These are phyloP conservation scores for Beris chalybata DNA, from an alignment of 2,888 invertebrate genomes.

Conservation along the genomic window DNA sequence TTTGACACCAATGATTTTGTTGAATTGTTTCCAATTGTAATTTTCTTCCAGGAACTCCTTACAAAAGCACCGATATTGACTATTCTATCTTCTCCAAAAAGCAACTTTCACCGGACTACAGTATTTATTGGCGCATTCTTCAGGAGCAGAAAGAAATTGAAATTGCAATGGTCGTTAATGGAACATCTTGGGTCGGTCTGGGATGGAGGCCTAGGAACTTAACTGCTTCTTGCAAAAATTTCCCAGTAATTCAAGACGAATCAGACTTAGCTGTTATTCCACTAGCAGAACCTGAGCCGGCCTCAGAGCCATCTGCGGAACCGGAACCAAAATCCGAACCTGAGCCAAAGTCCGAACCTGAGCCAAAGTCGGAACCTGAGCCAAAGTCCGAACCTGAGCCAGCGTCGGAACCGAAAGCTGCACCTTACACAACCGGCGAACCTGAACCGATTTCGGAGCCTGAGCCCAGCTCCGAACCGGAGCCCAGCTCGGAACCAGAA, in stretches of 20 bases:
- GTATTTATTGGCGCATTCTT: conserved; percentile 82
- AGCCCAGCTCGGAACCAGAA: conserved; percentile 52
- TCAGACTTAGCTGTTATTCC: neutral
- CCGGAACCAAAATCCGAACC: conserved; percentile 53
- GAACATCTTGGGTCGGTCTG: conserved; percentile 80
- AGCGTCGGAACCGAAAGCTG: conserved; percentile 47
- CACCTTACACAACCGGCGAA: conserved; percentile 52
- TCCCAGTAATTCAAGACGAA: conserved; percentile 67
- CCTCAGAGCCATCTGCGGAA: conserved; percentile 56
- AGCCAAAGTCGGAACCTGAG: conserved; percentile 8
- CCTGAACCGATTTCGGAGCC: conserved; percentile 50
- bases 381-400: conserved; percentile 10
- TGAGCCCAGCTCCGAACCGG: conserved; percentile 49
- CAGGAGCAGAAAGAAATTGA: conserved; percentile 85
- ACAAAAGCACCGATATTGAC: conserved; percentile 74
- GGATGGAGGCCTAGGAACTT: conserved; percentile 88
- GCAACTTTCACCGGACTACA: conserved; percentile 73
- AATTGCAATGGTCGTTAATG: conserved; percentile 82
- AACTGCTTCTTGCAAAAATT: conserved; percentile 77
- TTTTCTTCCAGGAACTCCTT: conserved; percentile 66
- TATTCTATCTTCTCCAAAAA: conserved; percentile 69
- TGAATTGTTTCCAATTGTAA: no score
- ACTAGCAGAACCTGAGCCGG: conserved; percentile 54
- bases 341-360: conserved; percentile 50
- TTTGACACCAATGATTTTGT: neutral